Evolutionary conservation across 2,888 invertebrate species (phyloP), one percentile per base, ranked within the genome.

Genomic region (Hydraecia micacea): DNA sequence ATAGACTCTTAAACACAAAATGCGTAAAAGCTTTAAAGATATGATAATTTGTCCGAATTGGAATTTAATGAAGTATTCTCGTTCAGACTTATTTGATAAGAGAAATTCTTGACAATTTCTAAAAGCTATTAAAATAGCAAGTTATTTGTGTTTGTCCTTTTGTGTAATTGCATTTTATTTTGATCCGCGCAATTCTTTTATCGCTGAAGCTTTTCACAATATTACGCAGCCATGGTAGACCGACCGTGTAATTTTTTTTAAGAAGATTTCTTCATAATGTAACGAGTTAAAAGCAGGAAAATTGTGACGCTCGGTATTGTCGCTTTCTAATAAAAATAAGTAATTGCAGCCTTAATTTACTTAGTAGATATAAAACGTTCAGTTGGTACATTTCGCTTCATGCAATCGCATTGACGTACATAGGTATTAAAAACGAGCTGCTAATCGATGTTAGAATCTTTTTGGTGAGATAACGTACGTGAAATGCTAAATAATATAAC

Each of bases 11-110:
- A 71, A 81, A 74, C 46, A 81, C 32, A 78, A n/a, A 70, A 80
- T 81, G 60, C 81, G 68, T 74, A 80, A 80, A 81, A 67, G 70
- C 77, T 79, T 77, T 81, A 77, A 79, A 85, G 80, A 78, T 81
- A 85, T 75, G 71, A 80, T 83, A 89, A 88, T 86, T 80, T 84
- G 62, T 69, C 18, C 32, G 75, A 88, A 88, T 81, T 80, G 68
- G 62, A 80, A 79, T 84, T 80, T 81, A 85, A 85, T 88, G 79
- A 86, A 84, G 79, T 73, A 81, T 81, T 78, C 79, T 77, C 52
- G 62, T 81, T 85, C 69, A 77, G 77, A 79, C 68, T 72, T 77
- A 83, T 79, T 87, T 76, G 46, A 79, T 81, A 77, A 79, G 68
- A 83, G 13, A 77, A 78, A 80, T 81, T 84, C 77, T 80, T 79